Evolutionary conservation across 2,888 invertebrate species (phyloP).

Genomic region (Drosophila fulvimacula): DNA sequence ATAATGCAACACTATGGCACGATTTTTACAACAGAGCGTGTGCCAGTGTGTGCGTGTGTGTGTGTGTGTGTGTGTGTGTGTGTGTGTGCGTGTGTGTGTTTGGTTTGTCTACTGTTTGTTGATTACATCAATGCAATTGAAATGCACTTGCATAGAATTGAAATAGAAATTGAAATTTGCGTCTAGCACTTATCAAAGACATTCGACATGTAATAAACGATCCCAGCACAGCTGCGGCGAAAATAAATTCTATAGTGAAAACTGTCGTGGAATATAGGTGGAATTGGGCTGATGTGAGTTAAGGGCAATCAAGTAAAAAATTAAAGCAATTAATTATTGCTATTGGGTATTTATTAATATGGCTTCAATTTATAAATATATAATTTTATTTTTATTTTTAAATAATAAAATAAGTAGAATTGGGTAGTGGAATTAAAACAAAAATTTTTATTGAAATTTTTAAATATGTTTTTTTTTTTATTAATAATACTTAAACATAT

Average conservation of each 20-base stretch:
- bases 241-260: neutral
- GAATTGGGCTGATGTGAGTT: neutral
- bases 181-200: slow-evolving; percentile 18
- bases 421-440: too few species aligned
- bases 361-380: too few species aligned
- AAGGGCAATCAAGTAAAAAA: neutral
- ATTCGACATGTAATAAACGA: slow-evolving; percentile 4
- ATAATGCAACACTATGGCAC: slow-evolving; percentile 64
- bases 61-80: neutral
- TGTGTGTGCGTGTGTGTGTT: slow-evolving; percentile 7
- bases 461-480: too few species aligned
- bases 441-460: too few species aligned
- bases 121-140: slow-evolving; percentile 75
- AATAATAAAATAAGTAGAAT: neutral
- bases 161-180: slow-evolving; percentile 63
- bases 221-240: neutral
- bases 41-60: neutral
- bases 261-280: too few species aligned
- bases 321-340: neutral
- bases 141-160: slow-evolving; percentile 55
- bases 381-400: too few species aligned
- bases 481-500: too few species aligned
- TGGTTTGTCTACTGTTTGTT: slow-evolving; percentile 50
- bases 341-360: too few species aligned
- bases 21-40: slow-evolving; percentile 29